Evolutionary conservation across 1,140 invertebrate genomes (phyloP).

Genomic region (Bombus difficillimus): DNA sequence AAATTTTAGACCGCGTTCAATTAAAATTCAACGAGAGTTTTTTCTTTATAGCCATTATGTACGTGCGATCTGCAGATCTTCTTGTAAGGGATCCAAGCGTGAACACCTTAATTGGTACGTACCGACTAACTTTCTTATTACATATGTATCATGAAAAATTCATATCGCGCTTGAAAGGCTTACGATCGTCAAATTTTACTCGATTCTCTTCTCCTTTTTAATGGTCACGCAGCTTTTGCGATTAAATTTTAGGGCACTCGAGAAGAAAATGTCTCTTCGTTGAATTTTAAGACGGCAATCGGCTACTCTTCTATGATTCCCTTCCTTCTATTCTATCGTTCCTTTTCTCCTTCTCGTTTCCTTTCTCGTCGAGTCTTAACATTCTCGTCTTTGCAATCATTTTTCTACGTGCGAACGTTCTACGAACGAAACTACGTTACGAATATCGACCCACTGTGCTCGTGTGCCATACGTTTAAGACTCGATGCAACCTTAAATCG

Average conservation of each 20-base stretch:
- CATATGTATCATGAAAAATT: conserved; percentile 61
- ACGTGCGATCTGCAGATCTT: conserved; percentile 52
- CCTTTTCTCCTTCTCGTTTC: accelerated
- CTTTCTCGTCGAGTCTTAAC: neutral
- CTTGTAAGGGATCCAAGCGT: conserved; percentile 51
- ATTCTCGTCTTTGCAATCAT: neutral
- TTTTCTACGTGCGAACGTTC: neutral
- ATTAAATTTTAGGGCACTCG: neutral
- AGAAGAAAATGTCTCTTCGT: neutral
- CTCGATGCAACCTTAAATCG: no score
- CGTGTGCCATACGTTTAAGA: no score
- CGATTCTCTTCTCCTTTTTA: neutral
- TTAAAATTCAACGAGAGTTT: conserved; percentile 60
- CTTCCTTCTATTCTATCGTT: no score
- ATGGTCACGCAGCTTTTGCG: neutral
- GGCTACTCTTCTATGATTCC: no score
- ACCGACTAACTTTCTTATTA: conserved; percentile 54
- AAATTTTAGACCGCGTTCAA: conserved; percentile 46
- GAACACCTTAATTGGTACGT: conserved; percentile 63
- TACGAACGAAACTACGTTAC: no score
- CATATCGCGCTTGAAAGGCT: conserved; percentile 46
- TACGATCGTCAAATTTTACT: neutral
- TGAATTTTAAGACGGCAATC: neutral
- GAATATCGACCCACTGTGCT: no score
- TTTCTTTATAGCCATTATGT: conserved; percentile 12